A percentile compares a stretch with the other conserved stretches of the same genome.
Conservation (phyloP, 2,888 invertebrate species). For the Hedya salicella region DNA sequence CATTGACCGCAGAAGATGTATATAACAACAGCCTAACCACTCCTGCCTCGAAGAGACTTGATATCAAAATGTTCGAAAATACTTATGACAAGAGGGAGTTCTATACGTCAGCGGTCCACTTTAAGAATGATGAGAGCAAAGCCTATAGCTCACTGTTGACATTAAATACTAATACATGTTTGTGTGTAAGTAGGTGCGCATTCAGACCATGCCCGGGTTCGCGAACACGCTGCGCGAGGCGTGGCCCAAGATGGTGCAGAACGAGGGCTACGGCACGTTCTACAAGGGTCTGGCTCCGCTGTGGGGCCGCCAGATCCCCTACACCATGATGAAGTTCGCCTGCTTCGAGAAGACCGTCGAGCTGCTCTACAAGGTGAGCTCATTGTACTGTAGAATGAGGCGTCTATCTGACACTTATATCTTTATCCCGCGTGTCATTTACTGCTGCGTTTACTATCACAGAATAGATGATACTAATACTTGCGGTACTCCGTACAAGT, state of each 20-base stretch:
- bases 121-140: not conserved
- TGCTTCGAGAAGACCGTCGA: slow-evolving; percentile 99
- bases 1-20: too few relatives aligned
- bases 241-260: slow-evolving; percentile 94
- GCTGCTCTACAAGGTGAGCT: slow-evolving; percentile 89
- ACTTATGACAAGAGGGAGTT: too few relatives aligned
- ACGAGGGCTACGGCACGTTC: slow-evolving; percentile 96
- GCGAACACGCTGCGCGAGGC: slow-evolving; percentile 95
- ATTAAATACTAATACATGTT: not conserved
- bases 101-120: not conserved
- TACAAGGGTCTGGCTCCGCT: slow-evolving; percentile 98
- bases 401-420: too few relatives aligned
- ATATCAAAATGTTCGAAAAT: too few relatives aligned
- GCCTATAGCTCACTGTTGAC: not conserved
- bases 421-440: too few relatives aligned
- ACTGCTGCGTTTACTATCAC: too few relatives aligned
- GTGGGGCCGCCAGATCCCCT: slow-evolving; percentile 99
- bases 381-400: not conserved
- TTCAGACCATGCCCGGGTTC: slow-evolving; percentile 98
- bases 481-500: too few relatives aligned
- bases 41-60: too few relatives aligned
- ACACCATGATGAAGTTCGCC: slow-evolving; percentile 99
- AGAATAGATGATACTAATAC: too few relatives aligned
- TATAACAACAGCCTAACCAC: too few relatives aligned
- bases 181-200: slow-evolving; percentile 87